A percentile compares a stretch with the other conserved stretches of the same genome.
Conservation (phyloP, 2,888 invertebrate species). For the Drosophila meridiana region DNA sequence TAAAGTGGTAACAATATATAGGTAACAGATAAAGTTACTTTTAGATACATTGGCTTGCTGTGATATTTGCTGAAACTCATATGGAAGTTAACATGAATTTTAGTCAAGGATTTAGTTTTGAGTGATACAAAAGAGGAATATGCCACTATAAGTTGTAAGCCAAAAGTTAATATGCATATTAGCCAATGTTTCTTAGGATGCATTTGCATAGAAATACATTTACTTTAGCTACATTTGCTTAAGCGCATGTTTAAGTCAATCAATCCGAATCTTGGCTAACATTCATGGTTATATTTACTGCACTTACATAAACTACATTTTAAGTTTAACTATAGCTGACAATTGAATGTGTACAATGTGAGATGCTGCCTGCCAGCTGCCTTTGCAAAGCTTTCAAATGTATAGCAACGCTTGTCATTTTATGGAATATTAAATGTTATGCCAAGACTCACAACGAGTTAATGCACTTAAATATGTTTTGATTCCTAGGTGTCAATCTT, state of each 20-base stretch:
- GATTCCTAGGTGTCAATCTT: constrained; percentile 2
- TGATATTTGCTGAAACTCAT: background rate
- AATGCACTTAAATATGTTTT: background rate
- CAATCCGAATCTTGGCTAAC: background rate
- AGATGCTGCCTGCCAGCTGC: background rate
- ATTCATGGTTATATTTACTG: too few species aligned
- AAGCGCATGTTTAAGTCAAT: background rate
- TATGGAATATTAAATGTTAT: background rate
- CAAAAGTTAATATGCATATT: background rate
- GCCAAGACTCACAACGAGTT: background rate
- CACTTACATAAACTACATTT: background rate
- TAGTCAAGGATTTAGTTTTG: background rate
- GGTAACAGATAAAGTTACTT: too few species aligned
- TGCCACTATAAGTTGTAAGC: background rate
- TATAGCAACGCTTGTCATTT: background rate
- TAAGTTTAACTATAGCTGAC: background rate
- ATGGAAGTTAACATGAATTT: background rate
- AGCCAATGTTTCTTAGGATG: background rate
- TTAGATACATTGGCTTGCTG: background rate
- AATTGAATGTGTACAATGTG: background rate
- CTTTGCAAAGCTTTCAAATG: background rate
- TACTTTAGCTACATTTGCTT: background rate
- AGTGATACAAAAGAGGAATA: background rate
- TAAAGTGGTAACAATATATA: too few species aligned
- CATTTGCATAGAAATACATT: background rate